These are phyloP conservation scores for Lerista edwardsae DNA, from an alignment of 2,797 vertebrate species.

Conservation along the genomic window DNA sequence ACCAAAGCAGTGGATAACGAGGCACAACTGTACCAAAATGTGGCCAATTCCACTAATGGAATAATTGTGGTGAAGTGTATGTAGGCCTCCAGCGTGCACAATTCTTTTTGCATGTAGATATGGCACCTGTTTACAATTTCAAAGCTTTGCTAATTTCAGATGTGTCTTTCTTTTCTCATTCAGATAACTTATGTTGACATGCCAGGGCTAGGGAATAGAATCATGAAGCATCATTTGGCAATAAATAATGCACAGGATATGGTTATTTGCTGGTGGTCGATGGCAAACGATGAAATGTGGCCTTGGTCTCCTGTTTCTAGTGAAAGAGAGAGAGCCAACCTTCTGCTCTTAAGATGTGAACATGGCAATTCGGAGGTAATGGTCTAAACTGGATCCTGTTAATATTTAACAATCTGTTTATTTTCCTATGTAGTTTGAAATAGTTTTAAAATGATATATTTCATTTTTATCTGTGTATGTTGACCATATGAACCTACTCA, in stretches of 20 bases:
- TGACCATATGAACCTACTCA: not conserved
- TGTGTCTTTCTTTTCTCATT: constrained; percentile 48
- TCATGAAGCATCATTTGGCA: constrained; percentile 77
- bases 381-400: constrained; percentile 36
- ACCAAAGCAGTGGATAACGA: no score
- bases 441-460: not conserved
- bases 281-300: constrained; percentile 81
- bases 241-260: constrained; percentile 86
- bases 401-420: not conserved
- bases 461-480: not conserved
- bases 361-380: constrained; percentile 87
- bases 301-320: constrained; percentile 87
- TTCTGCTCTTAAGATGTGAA: constrained; percentile 85
- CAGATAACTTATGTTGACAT: constrained; percentile 86
- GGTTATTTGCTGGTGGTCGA: constrained; percentile 91
- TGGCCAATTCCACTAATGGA: not conserved
- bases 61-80: constrained; percentile 25
- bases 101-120: constrained; percentile 20
- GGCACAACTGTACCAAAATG: not conserved
- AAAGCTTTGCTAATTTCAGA: constrained; percentile 51
- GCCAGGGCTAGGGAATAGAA: constrained; percentile 75
- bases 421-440: no score
- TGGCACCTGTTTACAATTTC: constrained; percentile 33
- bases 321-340: constrained; percentile 85
- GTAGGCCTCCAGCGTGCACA: constrained; percentile 58